These are phyloP conservation scores for Diaphora mendica DNA, from an alignment of 2,888 invertebrate species.

Conservation along the genomic window DNA sequence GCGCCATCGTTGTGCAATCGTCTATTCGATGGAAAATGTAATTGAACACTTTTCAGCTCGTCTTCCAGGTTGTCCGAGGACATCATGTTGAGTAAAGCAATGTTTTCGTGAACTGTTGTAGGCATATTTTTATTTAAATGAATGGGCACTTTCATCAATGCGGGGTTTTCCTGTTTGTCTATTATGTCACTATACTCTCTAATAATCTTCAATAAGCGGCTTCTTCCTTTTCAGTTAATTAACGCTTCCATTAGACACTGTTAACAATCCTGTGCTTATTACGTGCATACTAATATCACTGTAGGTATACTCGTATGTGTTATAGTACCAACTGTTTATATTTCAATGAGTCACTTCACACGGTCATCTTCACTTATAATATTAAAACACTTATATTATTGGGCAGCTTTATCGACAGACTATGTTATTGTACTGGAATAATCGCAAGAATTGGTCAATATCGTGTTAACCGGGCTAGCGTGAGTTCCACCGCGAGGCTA, in stretches of 20 bases:
- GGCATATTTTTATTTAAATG: conserved; percentile 70
- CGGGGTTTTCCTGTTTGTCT: conserved; percentile 35
- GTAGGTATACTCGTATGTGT: conserved; percentile 54
- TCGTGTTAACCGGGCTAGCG: conserved; percentile 71
- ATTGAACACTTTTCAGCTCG: conserved; percentile 95
- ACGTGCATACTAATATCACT: conserved; percentile 67
- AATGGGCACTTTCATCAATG: conserved; percentile 55
- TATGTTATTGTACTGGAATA: conserved; percentile 65
- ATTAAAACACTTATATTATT: conserved; percentile 50
- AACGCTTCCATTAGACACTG: conserved; percentile 61
- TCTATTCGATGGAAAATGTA: conserved; percentile 93
- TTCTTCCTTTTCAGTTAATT: conserved; percentile 64
- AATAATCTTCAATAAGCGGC: conserved; percentile 34
- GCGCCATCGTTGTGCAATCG: conserved; percentile 82
- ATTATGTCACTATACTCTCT: conserved; percentile 40
- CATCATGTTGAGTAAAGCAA: conserved; percentile 88
- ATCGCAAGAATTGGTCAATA: conserved; percentile 81
- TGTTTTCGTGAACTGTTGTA: conserved; percentile 78
- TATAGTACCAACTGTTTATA: conserved; percentile 51
- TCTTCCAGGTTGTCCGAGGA: conserved; percentile 94
- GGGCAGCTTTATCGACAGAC: conserved; percentile 65
- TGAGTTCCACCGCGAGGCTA: conserved; percentile 66
- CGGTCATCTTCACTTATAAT: conserved; percentile 56
- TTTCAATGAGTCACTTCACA: conserved; percentile 67
- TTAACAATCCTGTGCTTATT: conserved; percentile 62